Evolutionary conservation across 2,113 vertebrate genomes (phyloP), one percentile per base, ranked within the genome.

Genomic region (Actenoides hombroni): DNA sequence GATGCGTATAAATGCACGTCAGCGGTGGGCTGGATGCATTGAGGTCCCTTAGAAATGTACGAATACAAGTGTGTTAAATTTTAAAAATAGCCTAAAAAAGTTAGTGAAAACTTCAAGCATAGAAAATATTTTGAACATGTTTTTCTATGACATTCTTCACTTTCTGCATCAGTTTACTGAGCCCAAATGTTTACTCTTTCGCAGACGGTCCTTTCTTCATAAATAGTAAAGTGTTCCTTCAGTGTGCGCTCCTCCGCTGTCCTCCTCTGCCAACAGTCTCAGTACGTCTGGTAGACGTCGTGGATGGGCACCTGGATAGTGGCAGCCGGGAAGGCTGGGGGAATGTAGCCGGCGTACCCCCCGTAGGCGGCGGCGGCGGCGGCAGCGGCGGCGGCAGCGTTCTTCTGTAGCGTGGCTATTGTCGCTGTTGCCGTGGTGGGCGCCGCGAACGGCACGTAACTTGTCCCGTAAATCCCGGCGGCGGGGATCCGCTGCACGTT

Each of bases 331-430:
- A 99, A 99, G 17, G 99, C 98, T 29, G 99, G 99, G 40, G 99
- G 99, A 95, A 99, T 97, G 60, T 99, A 99, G 92, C 99, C 98
- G 0, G 99, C 95, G 1, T 98, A 98, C 0, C 99, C 99, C 3
- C 99, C 99, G 0, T 99, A 99, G 16, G 99, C 96, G 0, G 99
- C 97, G 0, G 99, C 99, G 0, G 99, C 99, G 0, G 98, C 98
- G 0, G 99, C 97, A 0, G 98, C 98, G 0, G 99, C 98, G 0
- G 98, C 97, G 0, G 98, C 98, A 0, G 98, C 97, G 0, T 99
- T 99, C 98, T 99, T 99, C 98, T 99, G 99, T 98, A 99, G 98
- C 53, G 99, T 99, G 73, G 99, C 99, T 90, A 99, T 98, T 1
- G 99, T 98, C 0, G 98, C 98, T 1, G 98, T 97, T 16, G 98